These are phyloP conservation scores for Thunnus albacares DNA, from an alignment of 2,797 vertebrate genomes.

Conservation along the genomic window DNA sequence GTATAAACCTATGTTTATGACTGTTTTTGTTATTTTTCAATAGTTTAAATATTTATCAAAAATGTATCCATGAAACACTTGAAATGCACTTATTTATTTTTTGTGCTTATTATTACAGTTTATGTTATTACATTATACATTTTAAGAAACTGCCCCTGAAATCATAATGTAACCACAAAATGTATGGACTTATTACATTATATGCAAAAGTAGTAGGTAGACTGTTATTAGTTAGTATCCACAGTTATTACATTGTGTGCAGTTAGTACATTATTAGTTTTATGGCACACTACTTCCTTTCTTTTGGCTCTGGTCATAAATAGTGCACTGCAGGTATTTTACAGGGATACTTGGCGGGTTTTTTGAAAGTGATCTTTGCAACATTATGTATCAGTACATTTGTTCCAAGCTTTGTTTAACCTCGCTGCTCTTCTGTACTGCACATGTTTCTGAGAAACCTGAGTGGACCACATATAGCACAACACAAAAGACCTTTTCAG, in stretches of 20 bases:
- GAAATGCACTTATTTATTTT: background rate
- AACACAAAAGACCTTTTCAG: background rate
- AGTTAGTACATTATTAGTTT: constrained; percentile 6
- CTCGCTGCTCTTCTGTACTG: background rate
- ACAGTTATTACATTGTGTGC: background rate
- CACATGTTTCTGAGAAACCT: constrained; percentile 13
- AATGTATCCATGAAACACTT: constrained; percentile 10
- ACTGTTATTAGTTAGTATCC: background rate
- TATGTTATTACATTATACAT: background rate
- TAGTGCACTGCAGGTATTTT: background rate
- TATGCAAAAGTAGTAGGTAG: background rate
- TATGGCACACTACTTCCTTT: background rate
- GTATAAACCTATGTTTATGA: background rate
- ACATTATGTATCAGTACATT: background rate
- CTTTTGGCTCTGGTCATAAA: background rate
- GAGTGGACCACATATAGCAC: constrained; percentile 14
- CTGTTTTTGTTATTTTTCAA: background rate
- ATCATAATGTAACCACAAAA: background rate
- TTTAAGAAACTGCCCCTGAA: background rate
- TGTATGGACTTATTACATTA: background rate
- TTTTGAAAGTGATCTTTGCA: background rate
- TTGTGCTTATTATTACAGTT: background rate
- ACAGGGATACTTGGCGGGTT: background rate
- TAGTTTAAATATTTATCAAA: constrained; percentile 1
- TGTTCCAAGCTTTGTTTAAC: background rate